These are phyloP conservation scores for Austrofundulus limnaeus DNA, from an alignment of 2,113 vertebrate genomes.

Conservation along the genomic window DNA sequence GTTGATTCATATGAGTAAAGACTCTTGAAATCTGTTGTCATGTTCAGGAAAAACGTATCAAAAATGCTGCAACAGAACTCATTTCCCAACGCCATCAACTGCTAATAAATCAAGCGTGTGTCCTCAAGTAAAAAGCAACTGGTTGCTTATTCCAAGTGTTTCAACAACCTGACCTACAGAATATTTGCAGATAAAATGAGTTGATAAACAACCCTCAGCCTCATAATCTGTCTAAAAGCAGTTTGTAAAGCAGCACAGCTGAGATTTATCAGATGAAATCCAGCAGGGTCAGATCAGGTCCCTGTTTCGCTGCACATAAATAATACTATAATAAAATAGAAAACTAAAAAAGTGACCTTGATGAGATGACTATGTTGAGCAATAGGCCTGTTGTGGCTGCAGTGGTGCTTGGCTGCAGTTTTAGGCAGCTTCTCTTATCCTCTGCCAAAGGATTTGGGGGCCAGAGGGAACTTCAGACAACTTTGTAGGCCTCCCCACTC, in stretches of 20 bases:
- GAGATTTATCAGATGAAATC: slow-evolving; percentile 34
- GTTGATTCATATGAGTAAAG: too few relatives aligned
- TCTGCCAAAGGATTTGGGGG: slow-evolving; percentile 69
- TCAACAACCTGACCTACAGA: slow-evolving; percentile 21
- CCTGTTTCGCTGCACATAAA: slow-evolving; percentile 15
- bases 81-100: slow-evolving; percentile 32
- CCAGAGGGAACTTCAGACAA: slow-evolving; percentile 60
- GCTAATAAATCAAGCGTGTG: slow-evolving; percentile 52
- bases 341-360: slow-evolving; percentile 49
- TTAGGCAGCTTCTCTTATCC: slow-evolving; percentile 57
- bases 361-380: slow-evolving; percentile 34
- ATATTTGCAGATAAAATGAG: slow-evolving; percentile 18
- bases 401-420: slow-evolving; percentile 56
- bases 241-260: slow-evolving; percentile 28
- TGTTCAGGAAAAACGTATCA: slow-evolving; percentile 24
- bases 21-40: not conserved
- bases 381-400: slow-evolving; percentile 40
- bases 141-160: slow-evolving; percentile 18
- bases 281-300: slow-evolving; percentile 11
- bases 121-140: slow-evolving; percentile 35
- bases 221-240: slow-evolving; percentile 3
- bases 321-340: not conserved
- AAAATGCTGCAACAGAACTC: slow-evolving; percentile 4
- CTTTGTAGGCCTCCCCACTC: slow-evolving; percentile 34
- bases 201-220: slow-evolving; percentile 29